A percentile compares a stretch with the other conserved stretches of the same genome.
Evolutionary conservation across 2,888 invertebrate species (phyloP).

Genomic region (Stramonita haemastoma): DNA sequence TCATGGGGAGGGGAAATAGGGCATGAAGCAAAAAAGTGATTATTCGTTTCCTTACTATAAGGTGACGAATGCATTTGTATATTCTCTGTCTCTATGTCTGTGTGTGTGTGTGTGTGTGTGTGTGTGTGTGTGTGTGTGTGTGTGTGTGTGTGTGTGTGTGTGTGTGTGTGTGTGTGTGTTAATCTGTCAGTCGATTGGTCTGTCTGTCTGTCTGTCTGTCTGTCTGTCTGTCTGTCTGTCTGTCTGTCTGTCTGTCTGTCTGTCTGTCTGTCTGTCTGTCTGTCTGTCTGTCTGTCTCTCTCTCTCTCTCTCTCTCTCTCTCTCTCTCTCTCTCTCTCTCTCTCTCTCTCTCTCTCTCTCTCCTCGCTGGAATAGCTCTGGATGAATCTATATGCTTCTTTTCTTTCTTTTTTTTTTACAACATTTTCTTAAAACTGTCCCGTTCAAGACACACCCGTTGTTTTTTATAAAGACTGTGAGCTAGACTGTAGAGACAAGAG

Average conservation of each 20-base stretch:
- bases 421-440: too few relatives aligned
- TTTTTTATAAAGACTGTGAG: too few relatives aligned
- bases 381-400: too few relatives aligned
- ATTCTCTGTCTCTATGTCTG: neutral
- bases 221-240: neutral
- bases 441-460: too few relatives aligned
- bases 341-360: neutral
- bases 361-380: neutral
- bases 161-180: constrained; percentile 34
- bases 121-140: constrained; percentile 10
- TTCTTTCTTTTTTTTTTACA: too few relatives aligned
- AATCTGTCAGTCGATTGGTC: neutral
- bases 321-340: neutral
- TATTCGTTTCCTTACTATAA: too few relatives aligned
- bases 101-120: constrained; percentile 12
- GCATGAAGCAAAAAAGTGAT: too few relatives aligned
- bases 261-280: neutral
- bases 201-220: neutral
- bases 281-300: neutral
- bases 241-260: too few relatives aligned
- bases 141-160: constrained; percentile 26
- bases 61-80: too few relatives aligned
- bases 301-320: neutral
- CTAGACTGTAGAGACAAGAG: too few relatives aligned
- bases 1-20: too few relatives aligned